Conservation (phyloP, 1,140 invertebrate genomes). For the Hycleus cichorii region DNA sequence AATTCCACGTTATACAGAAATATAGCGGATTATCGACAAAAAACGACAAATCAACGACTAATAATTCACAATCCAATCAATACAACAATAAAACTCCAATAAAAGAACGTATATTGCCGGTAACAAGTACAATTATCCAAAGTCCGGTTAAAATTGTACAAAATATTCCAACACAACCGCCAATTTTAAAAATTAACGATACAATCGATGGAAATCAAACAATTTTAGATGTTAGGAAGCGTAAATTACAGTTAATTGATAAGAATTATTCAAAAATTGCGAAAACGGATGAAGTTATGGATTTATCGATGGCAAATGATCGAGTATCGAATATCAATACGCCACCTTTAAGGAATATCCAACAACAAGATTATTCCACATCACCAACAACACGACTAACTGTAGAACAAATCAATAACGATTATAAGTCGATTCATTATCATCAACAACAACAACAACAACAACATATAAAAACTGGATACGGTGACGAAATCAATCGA, state of each 20-base stretch:
- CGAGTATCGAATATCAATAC: neutral
- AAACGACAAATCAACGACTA: neutral
- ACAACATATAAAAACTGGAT: neutral
- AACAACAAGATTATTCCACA: too few species aligned
- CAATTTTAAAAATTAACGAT: constrained; percentile 29
- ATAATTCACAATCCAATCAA: too few species aligned
- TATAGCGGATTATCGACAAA: neutral
- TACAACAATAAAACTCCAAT: too few species aligned
- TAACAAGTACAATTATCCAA: too few species aligned
- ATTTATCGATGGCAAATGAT: constrained; percentile 23
- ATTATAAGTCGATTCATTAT: too few species aligned
- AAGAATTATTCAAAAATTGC: constrained; percentile 17
- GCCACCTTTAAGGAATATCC: too few species aligned
- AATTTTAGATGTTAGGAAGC: constrained; percentile 24
- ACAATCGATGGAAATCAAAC: constrained; percentile 11
- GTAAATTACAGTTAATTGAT: constrained; percentile 22
- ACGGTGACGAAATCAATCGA: too few species aligned
- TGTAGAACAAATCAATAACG: too few species aligned
- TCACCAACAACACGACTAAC: too few species aligned
- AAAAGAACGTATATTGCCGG: too few species aligned
- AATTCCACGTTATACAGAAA: constrained; percentile 32
- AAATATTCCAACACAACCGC: constrained; percentile 4
- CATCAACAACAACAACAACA: neutral
- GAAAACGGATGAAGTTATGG: constrained; percentile 34
- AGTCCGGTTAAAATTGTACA: neutral